A percentile compares a stretch with the other conserved stretches of the same genome.
These are phyloP conservation scores for Xiphophorus birchmanni DNA, from an alignment of 2,797 vertebrate genomes.

Conservation along the genomic window DNA sequence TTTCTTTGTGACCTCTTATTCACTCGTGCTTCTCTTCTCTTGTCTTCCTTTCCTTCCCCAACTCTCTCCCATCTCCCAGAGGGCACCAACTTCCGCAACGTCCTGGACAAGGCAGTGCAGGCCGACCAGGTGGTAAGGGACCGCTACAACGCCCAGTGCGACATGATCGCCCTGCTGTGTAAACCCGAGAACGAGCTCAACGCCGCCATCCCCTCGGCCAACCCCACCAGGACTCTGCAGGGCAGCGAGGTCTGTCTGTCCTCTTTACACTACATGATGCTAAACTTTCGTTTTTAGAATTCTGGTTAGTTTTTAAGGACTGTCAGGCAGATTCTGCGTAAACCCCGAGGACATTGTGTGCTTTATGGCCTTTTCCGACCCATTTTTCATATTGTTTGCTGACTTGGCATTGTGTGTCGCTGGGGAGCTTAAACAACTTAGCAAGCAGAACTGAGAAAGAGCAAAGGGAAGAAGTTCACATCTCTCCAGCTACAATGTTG, in stretches of 20 bases:
- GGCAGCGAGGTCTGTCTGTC: conserved; percentile 89
- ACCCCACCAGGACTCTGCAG: conserved; percentile 95
- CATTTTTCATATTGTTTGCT: conserved; percentile 71
- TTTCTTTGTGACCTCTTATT: neutral
- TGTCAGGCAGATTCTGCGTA: conserved; percentile 16
- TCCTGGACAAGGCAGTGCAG: conserved; percentile 91
- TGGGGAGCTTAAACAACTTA: conserved; percentile 64
- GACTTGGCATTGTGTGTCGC: conserved; percentile 58
- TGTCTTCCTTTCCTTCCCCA: neutral
- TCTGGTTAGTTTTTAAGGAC: conserved; percentile 8
- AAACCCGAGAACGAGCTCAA: conserved; percentile 91
- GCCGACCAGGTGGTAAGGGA: conserved; percentile 95
- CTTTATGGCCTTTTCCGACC: conserved; percentile 50
- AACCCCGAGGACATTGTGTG: conserved; percentile 45
- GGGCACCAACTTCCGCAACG: conserved; percentile 85
- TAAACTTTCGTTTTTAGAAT: conserved; percentile 11
- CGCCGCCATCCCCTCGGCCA: conserved; percentile 94
- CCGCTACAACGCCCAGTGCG: conserved; percentile 90
- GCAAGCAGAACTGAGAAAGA: conserved; percentile 63
- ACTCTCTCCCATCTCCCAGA: conserved; percentile 74
- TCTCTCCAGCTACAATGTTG: conserved; percentile 30
- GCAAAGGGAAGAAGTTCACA: conserved; percentile 20
- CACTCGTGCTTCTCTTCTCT: neutral
- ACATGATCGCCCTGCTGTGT: conserved; percentile 93
- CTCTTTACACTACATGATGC: conserved; percentile 3